phyloP scores from a whole-genome alignment of 2,888 invertebrate genomes.

The Chydorus sphaericus region DNA sequence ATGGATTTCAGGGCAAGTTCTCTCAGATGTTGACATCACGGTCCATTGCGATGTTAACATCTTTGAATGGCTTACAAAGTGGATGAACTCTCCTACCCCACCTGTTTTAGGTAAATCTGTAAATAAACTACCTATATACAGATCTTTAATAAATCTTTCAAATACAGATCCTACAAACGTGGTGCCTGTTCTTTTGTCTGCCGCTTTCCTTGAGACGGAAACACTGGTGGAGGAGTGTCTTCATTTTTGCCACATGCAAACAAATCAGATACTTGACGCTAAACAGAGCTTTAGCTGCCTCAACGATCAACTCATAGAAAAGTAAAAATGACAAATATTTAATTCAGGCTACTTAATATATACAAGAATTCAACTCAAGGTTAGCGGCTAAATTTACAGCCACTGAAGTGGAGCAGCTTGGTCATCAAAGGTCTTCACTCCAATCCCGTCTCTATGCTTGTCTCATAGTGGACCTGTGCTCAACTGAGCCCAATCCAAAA shows the following conservation, averaged over 20 bases:
- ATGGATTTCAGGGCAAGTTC: constrained; percentile 39
- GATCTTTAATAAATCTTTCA: background rate
- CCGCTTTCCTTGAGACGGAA: constrained; percentile 87
- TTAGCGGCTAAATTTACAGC: constrained; percentile 78
- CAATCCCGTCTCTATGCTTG: constrained; percentile 71
- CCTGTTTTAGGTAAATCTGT: constrained; percentile 20
- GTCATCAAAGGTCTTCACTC: constrained; percentile 77
- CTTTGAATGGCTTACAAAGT: constrained; percentile 91
- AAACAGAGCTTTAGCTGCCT: constrained; percentile 76
- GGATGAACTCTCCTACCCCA: constrained; percentile 49
- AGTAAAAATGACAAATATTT: constrained; percentile 21
- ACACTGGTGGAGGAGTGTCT: constrained; percentile 72
- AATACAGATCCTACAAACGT: constrained; percentile 60
- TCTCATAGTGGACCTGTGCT: constrained; percentile 58
- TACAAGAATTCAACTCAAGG: too few relatives aligned
- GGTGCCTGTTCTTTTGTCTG: constrained; percentile 81
- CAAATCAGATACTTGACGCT: constrained; percentile 72
- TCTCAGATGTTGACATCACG: constrained; percentile 88
- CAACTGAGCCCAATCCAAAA: constrained; percentile 55
- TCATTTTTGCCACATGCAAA: constrained; percentile 67
- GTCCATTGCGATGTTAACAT: constrained; percentile 92
- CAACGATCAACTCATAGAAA: constrained; percentile 44
- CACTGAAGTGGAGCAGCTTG: constrained; percentile 63
- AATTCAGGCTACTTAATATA: constrained; percentile 16
- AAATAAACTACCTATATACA: background rate